phyloP scores from a whole-genome alignment of 2,888 invertebrate species.

The Nemapogon koenigi region DNA sequence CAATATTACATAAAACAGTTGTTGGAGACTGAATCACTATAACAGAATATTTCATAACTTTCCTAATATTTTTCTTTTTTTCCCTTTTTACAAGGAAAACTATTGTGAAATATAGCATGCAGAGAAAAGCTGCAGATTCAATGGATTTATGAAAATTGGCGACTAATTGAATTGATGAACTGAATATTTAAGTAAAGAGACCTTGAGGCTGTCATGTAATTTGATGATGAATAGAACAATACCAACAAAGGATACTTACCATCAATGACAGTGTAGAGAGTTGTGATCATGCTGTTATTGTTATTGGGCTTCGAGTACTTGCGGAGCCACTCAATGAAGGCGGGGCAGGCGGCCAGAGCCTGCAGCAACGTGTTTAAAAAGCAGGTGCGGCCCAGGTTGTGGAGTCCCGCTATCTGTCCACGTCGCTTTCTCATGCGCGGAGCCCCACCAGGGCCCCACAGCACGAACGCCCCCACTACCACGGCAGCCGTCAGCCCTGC shows the following conservation, averaged over 20 bases:
- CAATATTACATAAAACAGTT: no score
- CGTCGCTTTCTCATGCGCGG: constrained; percentile 66
- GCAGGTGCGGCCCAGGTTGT: constrained; percentile 92
- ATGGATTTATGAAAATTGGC: no score
- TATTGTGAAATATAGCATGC: no score
- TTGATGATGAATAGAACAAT: no score
- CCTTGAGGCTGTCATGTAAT: no score
- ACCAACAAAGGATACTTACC: constrained; percentile 65
- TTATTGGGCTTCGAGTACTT: constrained; percentile 66
- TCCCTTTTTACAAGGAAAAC: no score
- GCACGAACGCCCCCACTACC: constrained; percentile 82
- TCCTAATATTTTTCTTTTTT: no score
- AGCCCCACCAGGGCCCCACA: constrained; percentile 79
- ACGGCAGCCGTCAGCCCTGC: constrained; percentile 82
- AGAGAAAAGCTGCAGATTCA: no score
- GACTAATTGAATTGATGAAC: no score
- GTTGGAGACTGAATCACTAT: no score
- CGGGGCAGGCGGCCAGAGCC: constrained; percentile 86
- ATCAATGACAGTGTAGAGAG: constrained; percentile 77
- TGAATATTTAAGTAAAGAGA: no score
- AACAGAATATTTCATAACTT: no score
- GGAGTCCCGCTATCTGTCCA: constrained; percentile 83
- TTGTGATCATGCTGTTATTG: constrained; percentile 75
- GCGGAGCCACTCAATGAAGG: constrained; percentile 83
- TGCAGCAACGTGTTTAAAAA: constrained; percentile 92